Evolutionary conservation across 2,888 invertebrate species (phyloP), one percentile per base, ranked within the genome.

Genomic region (Parochlus steinenii): DNA sequence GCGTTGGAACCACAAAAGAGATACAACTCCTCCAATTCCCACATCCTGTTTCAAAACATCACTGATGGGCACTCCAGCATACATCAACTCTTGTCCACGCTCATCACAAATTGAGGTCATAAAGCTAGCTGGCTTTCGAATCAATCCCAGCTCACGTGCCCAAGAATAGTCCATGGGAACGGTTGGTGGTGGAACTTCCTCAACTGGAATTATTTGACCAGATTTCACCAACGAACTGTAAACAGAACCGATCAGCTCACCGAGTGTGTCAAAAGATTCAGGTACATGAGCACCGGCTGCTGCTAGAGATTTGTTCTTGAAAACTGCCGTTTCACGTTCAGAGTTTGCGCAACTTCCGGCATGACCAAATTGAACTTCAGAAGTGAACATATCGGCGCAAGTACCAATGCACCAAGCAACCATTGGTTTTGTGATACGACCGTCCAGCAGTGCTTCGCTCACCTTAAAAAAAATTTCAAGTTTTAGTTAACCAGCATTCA

Each of bases 81-180:
- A 99, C 37, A 87, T 66, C 40, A 97, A 63, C 61, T 97, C 97
- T 53, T 95, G 92, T 7, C 98, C 98, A 44, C 98, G 70, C 62
- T 98, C 98, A 61, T 98, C 98, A 55, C 97, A 97, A 49, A 98
- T 99, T 11, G 90, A 90, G 14, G 97, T 95, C 82, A 99, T 97
- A 62, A 98, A 98, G 3, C 93, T 93, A 0, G 98, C 97, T 25
- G 98, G 98, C 54, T 98, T 98, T 23, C 98, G 73, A 52, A 98
- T 99, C 6, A 99, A 64, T 10, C 98, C 98, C 40, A 99, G 65
- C 63, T 99, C 97, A 19, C 50, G 72, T 0, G 97, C 97, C 97
- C 97, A 98, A 42, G 81, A 86, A 58, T 89, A 98, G 59, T 98
- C 97, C 97, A 98, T 97, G 6, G 97, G 97, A n/a, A 98, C 95